Conservation (phyloP, 2,888 invertebrate genomes). For the Drosophila tanythrix region DNA sequence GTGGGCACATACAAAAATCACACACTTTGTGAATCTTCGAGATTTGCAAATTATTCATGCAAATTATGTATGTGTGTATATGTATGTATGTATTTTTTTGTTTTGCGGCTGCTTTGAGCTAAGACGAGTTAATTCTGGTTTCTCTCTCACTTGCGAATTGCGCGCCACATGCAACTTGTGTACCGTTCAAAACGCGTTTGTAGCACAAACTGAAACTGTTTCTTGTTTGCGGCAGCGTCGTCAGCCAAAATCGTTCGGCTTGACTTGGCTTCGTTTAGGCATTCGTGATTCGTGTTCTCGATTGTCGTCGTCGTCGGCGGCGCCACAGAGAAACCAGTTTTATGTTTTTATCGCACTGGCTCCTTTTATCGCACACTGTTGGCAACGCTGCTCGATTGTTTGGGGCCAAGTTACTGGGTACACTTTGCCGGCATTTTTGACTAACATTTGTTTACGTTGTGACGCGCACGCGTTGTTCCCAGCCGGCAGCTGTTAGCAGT, state of each 20-base stretch:
- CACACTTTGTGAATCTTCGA: slow-evolving; percentile 15
- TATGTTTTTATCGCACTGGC: slow-evolving; percentile 10
- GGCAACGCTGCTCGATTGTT: slow-evolving; percentile 52
- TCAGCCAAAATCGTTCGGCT: slow-evolving; percentile 7
- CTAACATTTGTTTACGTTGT: slow-evolving; percentile 76
- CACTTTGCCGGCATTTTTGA: slow-evolving; percentile 65
- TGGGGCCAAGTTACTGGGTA: slow-evolving; percentile 43
- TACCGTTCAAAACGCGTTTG: slow-evolving; percentile 81
- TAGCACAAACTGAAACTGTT: slow-evolving; percentile 82
- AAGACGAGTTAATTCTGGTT: slow-evolving; percentile 48
- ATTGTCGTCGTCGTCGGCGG: slow-evolving; percentile 14
- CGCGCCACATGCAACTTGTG: slow-evolving; percentile 61
- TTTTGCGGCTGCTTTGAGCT: slow-evolving; percentile 2
- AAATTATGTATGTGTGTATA: slow-evolving; percentile 18
- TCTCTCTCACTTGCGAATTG: slow-evolving; percentile 11
- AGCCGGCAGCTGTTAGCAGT: slow-evolving; percentile 41
- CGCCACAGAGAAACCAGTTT: slow-evolving; percentile 52
- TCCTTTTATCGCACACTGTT: slow-evolving; percentile 28
- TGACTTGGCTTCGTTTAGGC: slow-evolving; percentile 21
- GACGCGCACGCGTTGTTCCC: slow-evolving; percentile 58
- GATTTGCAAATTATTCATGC: slow-evolving; percentile 27
- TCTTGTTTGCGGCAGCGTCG: slow-evolving; percentile 32
- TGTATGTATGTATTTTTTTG: neutral
- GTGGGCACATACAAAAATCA: slow-evolving; percentile 16
- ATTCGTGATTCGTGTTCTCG: slow-evolving; percentile 9